A percentile compares a stretch with the other conserved stretches of the same genome.
Evolutionary conservation across 1,140 invertebrate species (phyloP).

Genomic region (Drosophila mojavensis): DNA sequence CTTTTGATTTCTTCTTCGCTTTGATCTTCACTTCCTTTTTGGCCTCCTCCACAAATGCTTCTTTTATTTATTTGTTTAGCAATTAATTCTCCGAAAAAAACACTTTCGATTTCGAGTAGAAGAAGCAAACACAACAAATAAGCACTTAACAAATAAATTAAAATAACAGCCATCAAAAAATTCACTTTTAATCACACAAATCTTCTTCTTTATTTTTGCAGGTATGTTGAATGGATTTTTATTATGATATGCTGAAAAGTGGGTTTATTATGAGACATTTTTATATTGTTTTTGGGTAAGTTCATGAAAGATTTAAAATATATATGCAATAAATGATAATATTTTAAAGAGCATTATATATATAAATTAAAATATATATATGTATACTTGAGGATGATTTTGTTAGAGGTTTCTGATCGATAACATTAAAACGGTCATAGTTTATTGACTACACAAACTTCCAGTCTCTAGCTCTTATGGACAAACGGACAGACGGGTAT

Average conservation of each 20-base stretch:
- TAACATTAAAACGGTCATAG: no score
- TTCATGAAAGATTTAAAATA: background rate
- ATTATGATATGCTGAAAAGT: background rate
- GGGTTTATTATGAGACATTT: no score
- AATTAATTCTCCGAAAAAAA: constrained; percentile 42
- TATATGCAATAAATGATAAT: background rate
- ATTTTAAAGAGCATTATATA: no score
- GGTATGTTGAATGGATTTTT: constrained; percentile 55
- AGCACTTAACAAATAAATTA: background rate
- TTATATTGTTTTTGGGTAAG: constrained; percentile 9
- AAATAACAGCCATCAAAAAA: constrained; percentile 7
- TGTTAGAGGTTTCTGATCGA: no score
- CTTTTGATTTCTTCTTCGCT: constrained; percentile 43
- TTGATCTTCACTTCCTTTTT: constrained; percentile 50
- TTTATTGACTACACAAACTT: no score
- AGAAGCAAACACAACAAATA: constrained; percentile 1
- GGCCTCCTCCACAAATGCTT: constrained; percentile 18
- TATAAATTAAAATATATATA: no score
- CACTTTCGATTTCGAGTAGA: constrained; percentile 42
- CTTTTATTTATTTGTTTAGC: constrained; percentile 62
- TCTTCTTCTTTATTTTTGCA: constrained; percentile 41
- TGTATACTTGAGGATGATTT: no score
- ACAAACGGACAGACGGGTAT: no score
- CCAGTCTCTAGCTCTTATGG: no score
- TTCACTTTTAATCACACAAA: constrained; percentile 60